phyloP scores from a whole-genome alignment of 2,797 vertebrate species.

The Acanthurus tractus region DNA sequence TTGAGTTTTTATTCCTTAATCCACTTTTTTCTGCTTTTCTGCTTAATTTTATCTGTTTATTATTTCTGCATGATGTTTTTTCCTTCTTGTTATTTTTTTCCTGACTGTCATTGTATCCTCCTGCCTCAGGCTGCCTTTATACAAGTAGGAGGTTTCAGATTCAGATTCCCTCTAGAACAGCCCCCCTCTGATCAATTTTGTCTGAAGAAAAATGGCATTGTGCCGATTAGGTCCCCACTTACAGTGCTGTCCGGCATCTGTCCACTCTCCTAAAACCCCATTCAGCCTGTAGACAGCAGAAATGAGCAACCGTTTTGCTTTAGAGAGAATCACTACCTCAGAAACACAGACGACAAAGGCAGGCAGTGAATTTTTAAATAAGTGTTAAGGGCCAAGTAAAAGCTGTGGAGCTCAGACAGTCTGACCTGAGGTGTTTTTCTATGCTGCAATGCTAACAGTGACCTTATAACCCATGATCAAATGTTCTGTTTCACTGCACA shows the following conservation, averaged over 20 bases:
- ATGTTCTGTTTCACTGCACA: conserved; percentile 17
- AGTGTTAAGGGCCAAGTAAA: neutral
- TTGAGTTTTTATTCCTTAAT: no score
- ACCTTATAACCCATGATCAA: conserved; percentile 4
- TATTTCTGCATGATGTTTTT: neutral
- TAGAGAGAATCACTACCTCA: conserved; percentile 7
- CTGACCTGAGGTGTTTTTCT: conserved; percentile 8
- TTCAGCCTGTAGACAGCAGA: neutral
- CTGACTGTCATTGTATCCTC: neutral
- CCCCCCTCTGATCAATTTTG: neutral
- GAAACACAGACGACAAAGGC: neutral
- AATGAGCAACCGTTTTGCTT: conserved; percentile 18
- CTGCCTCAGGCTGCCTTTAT: neutral
- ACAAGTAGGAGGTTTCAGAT: neutral
- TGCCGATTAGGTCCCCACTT: no score
- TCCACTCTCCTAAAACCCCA: no score
- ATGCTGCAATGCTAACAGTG: neutral
- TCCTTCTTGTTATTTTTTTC: neutral
- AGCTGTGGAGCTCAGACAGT: neutral
- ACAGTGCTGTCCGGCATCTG: neutral
- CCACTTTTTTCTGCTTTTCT: neutral
- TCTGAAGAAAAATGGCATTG: no score
- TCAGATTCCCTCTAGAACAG: neutral
- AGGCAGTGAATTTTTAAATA: conserved; percentile 1
- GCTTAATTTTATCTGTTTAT: neutral